Evolutionary conservation across 2,113 vertebrate species (phyloP).

Genomic region (Neoarius graeffei): DNA sequence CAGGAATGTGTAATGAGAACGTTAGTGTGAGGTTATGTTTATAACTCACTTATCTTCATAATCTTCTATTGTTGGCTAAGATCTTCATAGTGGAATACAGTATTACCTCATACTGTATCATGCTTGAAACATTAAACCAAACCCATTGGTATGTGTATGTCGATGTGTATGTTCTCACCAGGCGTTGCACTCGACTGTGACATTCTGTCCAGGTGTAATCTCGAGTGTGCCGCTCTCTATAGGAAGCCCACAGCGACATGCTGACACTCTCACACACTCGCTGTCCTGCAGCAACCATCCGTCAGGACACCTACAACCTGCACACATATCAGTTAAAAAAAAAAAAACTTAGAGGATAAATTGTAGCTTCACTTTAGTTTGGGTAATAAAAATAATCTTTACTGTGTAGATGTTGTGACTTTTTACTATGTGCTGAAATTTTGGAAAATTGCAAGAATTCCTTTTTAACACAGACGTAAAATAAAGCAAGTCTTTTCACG

Average conservation of each 20-base stretch:
- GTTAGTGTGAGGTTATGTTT: not conserved
- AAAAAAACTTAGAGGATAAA: not conserved
- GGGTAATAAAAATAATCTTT: too few species aligned
- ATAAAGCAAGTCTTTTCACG: not conserved
- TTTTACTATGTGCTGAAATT: not conserved
- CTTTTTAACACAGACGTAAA: not conserved
- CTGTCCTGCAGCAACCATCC: constrained; percentile 81
- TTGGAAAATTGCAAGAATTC: not conserved
- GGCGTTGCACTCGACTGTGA: constrained; percentile 74
- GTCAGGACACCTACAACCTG: constrained; percentile 83
- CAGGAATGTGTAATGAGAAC: not conserved
- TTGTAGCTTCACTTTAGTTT: not conserved
- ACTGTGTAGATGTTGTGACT: not conserved
- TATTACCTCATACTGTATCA: not conserved
- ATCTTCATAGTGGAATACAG: not conserved
- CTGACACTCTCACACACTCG: constrained; percentile 69
- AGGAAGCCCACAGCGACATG: constrained; percentile 82
- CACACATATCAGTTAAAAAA: not conserved
- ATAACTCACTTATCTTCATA: not conserved
- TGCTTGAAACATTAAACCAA: not conserved
- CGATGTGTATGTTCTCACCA: constrained; percentile 71
- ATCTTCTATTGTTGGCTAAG: not conserved
- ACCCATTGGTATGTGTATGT: not conserved
- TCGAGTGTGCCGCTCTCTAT: constrained; percentile 72
- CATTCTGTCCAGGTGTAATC: constrained; percentile 64